Evolutionary conservation across 2,113 vertebrate species (phyloP).

Genomic region (Hyperoodon ampullatus): DNA sequence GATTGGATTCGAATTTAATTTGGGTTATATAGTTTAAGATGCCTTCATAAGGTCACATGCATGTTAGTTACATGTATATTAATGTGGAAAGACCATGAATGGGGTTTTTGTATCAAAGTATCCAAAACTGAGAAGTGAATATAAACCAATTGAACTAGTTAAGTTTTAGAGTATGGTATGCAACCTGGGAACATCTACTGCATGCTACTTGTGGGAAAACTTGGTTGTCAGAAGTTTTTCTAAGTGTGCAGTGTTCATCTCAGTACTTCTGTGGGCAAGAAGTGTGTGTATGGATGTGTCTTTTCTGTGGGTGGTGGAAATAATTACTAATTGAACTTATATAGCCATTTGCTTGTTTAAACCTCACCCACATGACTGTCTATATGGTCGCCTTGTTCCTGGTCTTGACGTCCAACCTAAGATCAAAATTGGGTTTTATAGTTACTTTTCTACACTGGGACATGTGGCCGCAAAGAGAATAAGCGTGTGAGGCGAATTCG

Average conservation of each 20-base stretch:
- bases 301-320: constrained; percentile 6
- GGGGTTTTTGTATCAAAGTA: neutral
- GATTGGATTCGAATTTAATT: neutral
- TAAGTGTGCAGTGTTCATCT: neutral
- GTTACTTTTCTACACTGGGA: neutral
- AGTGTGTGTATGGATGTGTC: neutral
- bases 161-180: neutral
- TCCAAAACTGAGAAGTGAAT: neutral
- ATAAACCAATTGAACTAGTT: neutral
- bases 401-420: neutral
- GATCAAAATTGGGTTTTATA: neutral
- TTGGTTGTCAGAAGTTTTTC: neutral
- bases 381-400: neutral
- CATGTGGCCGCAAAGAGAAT: neutral
- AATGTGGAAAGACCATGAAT: neutral
- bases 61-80: neutral
- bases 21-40: neutral
- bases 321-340: constrained; percentile 2
- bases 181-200: neutral
- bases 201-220: neutral
- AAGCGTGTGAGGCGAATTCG: neutral
- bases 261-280: constrained; percentile 1
- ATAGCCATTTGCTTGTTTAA: constrained; percentile 56
- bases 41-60: neutral
- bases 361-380: neutral